A percentile compares a stretch with the other conserved stretches of the same genome.
Evolutionary conservation across 2,113 vertebrate genomes (phyloP).

Genomic region (Spea multiplicata): DNA sequence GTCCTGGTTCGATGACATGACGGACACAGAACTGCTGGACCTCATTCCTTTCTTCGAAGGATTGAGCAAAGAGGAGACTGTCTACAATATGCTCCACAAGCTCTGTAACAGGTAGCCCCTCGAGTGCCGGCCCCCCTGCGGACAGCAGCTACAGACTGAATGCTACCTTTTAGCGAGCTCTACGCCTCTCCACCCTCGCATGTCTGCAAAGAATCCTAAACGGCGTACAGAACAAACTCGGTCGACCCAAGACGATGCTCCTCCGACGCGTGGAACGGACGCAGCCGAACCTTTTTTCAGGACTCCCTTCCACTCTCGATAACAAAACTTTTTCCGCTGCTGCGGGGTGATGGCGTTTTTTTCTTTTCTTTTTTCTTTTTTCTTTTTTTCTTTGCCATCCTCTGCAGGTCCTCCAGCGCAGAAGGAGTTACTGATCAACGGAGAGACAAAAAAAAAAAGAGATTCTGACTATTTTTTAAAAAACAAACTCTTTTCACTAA

Average conservation of each 20-base stretch:
- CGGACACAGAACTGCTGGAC: slow-evolving; percentile 93
- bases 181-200: background rate
- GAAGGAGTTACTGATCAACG: background rate
- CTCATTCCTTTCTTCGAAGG: slow-evolving; percentile 95
- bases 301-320: background rate
- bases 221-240: background rate
- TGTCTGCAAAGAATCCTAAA: background rate
- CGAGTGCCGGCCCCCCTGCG: slow-evolving; percentile 1
- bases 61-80: slow-evolving; percentile 87
- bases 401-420: background rate
- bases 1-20: slow-evolving; percentile 98
- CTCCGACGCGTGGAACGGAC: background rate
- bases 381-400: too few relatives aligned
- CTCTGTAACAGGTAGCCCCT: slow-evolving; percentile 90
- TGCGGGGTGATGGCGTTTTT: background rate
- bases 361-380: too few relatives aligned
- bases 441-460: slow-evolving; percentile 37
- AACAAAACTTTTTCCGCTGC: background rate
- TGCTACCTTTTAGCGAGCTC: background rate
- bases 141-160: slow-evolving; percentile 6
- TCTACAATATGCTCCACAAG: slow-evolving; percentile 87
- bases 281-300: background rate
- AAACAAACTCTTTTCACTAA: slow-evolving; percentile 72
- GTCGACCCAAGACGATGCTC: background rate
- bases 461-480: slow-evolving; percentile 70